Conservation (phyloP, 2,888 invertebrate species). For the Nymphalis urticae region DNA sequence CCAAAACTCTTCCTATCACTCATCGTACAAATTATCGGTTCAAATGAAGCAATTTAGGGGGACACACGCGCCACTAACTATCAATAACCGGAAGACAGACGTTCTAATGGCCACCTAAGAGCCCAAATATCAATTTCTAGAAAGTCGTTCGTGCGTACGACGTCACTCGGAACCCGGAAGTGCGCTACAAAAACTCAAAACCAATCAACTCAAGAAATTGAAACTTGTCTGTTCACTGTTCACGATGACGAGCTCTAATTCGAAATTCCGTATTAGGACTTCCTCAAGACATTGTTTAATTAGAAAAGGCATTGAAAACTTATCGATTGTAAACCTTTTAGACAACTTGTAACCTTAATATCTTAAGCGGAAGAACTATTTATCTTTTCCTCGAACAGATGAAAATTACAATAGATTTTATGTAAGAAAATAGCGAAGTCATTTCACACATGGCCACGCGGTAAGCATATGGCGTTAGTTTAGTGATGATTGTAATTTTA, state of each 20-base stretch:
- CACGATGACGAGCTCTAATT: constrained; percentile 58
- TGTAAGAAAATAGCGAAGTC: constrained; percentile 55
- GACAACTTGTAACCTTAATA: constrained; percentile 23
- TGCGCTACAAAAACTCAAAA: constrained; percentile 71
- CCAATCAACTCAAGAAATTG: constrained; percentile 72
- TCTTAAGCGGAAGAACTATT: constrained; percentile 12
- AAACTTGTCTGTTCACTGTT: constrained; percentile 65
- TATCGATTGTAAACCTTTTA: constrained; percentile 43
- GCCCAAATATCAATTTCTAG: constrained; percentile 79
- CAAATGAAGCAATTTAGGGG: constrained; percentile 76
- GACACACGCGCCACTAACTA: constrained; percentile 70
- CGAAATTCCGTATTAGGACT: constrained; percentile 54
- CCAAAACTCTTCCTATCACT: constrained; percentile 44
- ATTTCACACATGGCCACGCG: constrained; percentile 53
- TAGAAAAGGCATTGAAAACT: constrained; percentile 58
- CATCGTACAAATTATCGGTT: constrained; percentile 61
- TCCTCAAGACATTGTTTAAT: constrained; percentile 70
- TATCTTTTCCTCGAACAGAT: neutral
- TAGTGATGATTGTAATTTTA: constrained; percentile 45
- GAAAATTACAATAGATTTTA: constrained; percentile 16
- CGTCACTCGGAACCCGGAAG: constrained; percentile 73
- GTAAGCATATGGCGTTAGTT: constrained; percentile 47
- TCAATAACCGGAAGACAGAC: constrained; percentile 73
- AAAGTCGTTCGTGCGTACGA: constrained; percentile 66
- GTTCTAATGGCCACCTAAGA: constrained; percentile 76